phyloP scores from a whole-genome alignment of 2,797 vertebrate species.

The Sarcophilus harrisii region DNA sequence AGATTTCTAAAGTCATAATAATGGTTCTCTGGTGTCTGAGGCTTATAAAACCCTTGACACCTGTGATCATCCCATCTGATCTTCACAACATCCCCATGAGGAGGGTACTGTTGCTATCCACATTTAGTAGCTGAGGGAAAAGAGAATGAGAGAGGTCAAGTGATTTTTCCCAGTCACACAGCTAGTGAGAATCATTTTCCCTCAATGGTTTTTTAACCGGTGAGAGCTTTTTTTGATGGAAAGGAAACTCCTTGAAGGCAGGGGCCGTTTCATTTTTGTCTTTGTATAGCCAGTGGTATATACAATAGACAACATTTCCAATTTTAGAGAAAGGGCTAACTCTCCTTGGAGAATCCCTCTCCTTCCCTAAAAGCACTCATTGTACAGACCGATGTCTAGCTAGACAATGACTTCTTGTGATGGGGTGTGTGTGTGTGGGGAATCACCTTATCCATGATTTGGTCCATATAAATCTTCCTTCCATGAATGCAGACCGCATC shows the following conservation, averaged over 20 bases:
- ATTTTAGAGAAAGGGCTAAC: background rate
- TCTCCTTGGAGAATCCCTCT: background rate
- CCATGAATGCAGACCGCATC: too few relatives aligned
- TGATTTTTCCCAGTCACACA: background rate
- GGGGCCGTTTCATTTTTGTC: background rate
- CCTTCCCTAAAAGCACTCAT: background rate
- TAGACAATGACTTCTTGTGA: too few relatives aligned
- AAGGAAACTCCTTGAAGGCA: background rate
- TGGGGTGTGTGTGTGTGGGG: too few relatives aligned
- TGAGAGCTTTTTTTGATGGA: background rate
- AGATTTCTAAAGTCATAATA: background rate
- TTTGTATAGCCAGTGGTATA: background rate
- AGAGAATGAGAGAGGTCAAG: background rate
- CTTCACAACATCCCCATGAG: background rate
- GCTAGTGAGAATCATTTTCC: background rate
- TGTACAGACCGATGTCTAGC: background rate
- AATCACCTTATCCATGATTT: too few relatives aligned
- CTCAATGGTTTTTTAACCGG: background rate
- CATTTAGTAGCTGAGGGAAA: slow-evolving; percentile 5
- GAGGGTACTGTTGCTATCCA: slow-evolving; percentile 21
- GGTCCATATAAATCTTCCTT: too few relatives aligned
- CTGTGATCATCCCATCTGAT: background rate
- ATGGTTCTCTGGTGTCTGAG: background rate
- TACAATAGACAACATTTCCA: background rate
- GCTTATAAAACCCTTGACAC: background rate